Evolutionary conservation across 1,140 invertebrate genomes (phyloP), one percentile per base, ranked within the genome.

Genomic region (Conus ventricosus): DNA sequence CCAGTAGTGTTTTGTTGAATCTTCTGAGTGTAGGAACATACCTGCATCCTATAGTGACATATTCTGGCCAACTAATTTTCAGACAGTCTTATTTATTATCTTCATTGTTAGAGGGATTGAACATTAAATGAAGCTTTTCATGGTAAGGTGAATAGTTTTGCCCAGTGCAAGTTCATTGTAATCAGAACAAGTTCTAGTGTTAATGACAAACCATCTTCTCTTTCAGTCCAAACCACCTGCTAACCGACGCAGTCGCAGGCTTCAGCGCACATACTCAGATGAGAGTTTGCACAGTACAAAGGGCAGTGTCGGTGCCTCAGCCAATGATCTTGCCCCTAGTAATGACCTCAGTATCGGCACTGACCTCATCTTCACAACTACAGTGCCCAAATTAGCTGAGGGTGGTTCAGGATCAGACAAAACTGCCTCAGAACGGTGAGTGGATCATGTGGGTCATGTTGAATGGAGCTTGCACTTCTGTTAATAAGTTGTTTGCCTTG

Each of bases 281-380:
- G 94, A 95, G 89, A 94, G 93, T 89, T 88, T 95, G 51, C 92
- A 93, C 86, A 93, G 93, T 84, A 90, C 88, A 25, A 94, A 94
- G 88, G 91, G 90, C n/a, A 90, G 81, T 17, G 88, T 85, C 17
- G 53, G 51, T 78, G 67, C 91, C 81, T 81, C 92, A 88, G 53
- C 91, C 80, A 90, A n/a, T 88, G 93, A 88, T 91, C n/a, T 90
- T 82, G 67, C 90, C 81, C 84, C 92, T 88, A 51, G 91, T 80
- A 91, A n/a, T 88, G 93, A 89, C 54, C 90, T 88, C n/a, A 76
- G 75, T 71, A 90, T 90, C 39, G 75, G 88, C 27, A 90, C 88
- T 53, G 96, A 97, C 93, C 96, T 97, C 53, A 97, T 97, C 91
- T 95, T 97, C 67, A 97, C 97, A 10, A 96, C 96, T 95, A 97